Base-by-base conservation (phyloP, 2,797 vertebrate species). In the Rhinella marina region DNA sequence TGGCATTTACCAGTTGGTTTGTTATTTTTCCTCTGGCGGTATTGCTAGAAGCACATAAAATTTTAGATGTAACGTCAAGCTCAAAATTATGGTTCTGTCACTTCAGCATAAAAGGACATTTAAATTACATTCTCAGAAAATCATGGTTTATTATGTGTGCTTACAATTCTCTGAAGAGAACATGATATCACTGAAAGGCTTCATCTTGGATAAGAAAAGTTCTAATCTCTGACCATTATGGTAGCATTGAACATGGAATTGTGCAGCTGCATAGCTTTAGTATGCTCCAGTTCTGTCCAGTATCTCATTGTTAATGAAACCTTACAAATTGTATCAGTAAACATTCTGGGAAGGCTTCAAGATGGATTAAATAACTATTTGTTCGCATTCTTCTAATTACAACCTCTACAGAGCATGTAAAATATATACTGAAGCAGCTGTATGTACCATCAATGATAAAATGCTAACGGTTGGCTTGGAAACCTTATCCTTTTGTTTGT, bases 111-210 rank as follows among this genome's bases (percentile, higher is more conserved):
- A 88, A 85, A 62, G 62, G 73, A 32, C 84, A 91, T 25, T 73
- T 90, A 66, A 92, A 90, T 41, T 91, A 91, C 84, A 54, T 82
- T 89, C 72, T 90, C 81, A 54, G 16, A 89, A 91, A 90, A 90
- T 85, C 75, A 79, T 68, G 57, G 84, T 70, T 41, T 91, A 90
- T 90, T 90, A 64, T 41, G 32, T 82, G 77, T 82, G 82, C 80
- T 76, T 72, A 27, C 79, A 88, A 56, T 88, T 90, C 16, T 78
- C 54, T 50, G 86, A 88, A 91, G 64, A 89, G 90, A 2, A 27
- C 77, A 68, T 57, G 59, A 89, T 90, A 52, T 91, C 21, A 0
- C 0, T 83, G 82, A 90, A 85, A 54, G 70, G 48, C 83, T 90
- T 85, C 85, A 90, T 64, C 82, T 86, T 29, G 0, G 0, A 87